These are phyloP conservation scores for Suillia variegata DNA, from an alignment of 2,888 invertebrate genomes.

Conservation along the genomic window DNA sequence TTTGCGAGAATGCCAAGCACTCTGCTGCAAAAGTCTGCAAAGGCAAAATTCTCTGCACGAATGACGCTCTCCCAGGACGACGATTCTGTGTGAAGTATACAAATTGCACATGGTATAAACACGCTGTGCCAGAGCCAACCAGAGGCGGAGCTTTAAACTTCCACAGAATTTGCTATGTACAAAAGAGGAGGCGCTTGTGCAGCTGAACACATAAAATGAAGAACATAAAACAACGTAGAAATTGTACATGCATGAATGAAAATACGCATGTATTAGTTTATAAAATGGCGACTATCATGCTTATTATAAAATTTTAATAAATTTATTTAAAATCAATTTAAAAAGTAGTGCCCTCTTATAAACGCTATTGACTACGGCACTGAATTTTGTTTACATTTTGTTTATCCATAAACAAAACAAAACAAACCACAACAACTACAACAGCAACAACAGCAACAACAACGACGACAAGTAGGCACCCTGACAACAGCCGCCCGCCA, in stretches of 20 bases:
- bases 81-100: not conserved
- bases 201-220: not conserved
- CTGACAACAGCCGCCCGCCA: no score
- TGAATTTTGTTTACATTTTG: conserved; percentile 56
- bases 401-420: conserved; percentile 46
- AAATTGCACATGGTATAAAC: conserved; percentile 24
- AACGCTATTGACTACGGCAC: conserved; percentile 40
- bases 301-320: not conserved
- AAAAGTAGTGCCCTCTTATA: not conserved
- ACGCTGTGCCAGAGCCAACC: conserved; percentile 30
- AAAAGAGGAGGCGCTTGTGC: conserved; percentile 30
- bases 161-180: not conserved
- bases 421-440: conserved; percentile 30
- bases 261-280: not conserved
- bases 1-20: not conserved
- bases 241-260: not conserved
- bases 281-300: not conserved
- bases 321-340: not conserved
- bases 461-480: conserved; percentile 33
- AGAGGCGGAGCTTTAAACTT: conserved; percentile 49
- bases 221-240: not conserved
- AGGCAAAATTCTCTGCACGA: not conserved
- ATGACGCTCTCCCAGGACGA: not conserved
- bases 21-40: not conserved
- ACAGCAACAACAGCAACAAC: conserved; percentile 33